These are phyloP conservation scores for Dryas iulia DNA, from an alignment of 1,140 invertebrate species.

Conservation along the genomic window DNA sequence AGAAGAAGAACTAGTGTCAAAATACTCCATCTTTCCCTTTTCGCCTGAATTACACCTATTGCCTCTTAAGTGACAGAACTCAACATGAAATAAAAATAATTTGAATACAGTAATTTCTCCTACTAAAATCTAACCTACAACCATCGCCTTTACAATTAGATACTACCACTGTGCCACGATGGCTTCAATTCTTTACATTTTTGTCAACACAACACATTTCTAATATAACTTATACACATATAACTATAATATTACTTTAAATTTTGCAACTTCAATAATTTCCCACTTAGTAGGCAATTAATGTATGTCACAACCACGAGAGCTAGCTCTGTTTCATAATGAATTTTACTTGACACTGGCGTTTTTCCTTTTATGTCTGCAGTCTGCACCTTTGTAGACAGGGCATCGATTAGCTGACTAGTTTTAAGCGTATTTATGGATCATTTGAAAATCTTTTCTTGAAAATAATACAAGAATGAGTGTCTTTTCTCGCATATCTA, in stretches of 20 bases:
- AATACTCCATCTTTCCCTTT: too few species aligned
- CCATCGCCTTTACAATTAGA: too few species aligned
- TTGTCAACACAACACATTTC: not conserved
- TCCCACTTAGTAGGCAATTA: conserved; percentile 14
- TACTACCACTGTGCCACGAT: too few species aligned
- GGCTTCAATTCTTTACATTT: too few species aligned
- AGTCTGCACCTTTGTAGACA: not conserved
- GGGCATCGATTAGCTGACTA: not conserved
- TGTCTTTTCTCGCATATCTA: not conserved
- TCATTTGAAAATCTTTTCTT: not conserved
- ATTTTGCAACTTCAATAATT: conserved; percentile 1
- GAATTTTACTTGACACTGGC: conserved; percentile 16
- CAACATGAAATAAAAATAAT: too few species aligned
- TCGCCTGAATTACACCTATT: too few species aligned
- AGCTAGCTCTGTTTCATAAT: conserved; percentile 17
- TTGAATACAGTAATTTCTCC: too few species aligned
- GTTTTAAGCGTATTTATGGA: not conserved
- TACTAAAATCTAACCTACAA: too few species aligned
- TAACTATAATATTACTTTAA: not conserved
- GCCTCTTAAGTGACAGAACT: too few species aligned
- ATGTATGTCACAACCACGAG: conserved; percentile 14
- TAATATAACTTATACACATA: not conserved
- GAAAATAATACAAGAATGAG: not conserved
- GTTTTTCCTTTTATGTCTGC: conserved; percentile 9
- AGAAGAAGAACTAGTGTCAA: too few species aligned